These are phyloP conservation scores for Epinephelus awoara DNA, from an alignment of 2,797 vertebrate genomes.

Conservation along the genomic window DNA sequence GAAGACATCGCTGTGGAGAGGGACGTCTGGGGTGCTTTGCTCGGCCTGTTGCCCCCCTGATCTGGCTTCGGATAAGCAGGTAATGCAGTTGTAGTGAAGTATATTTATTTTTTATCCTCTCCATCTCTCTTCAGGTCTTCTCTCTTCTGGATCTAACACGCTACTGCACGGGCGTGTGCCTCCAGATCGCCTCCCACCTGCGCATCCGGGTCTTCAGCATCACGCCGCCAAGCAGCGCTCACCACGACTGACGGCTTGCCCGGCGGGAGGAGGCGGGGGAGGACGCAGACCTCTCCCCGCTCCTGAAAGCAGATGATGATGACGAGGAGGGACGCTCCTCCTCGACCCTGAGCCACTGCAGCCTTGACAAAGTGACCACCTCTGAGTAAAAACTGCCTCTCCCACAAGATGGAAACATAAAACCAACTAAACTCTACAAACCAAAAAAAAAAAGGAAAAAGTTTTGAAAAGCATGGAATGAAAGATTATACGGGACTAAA, in stretches of 20 bases:
- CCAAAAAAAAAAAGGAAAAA: slow-evolving; percentile 41
- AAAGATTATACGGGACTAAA: slow-evolving; percentile 6
- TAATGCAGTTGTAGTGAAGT: background rate
- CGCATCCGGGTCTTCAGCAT: slow-evolving; percentile 95
- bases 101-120: background rate
- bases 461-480: slow-evolving; percentile 45
- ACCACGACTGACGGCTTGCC: slow-evolving; percentile 93
- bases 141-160: slow-evolving; percentile 93
- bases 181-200: slow-evolving; percentile 96
- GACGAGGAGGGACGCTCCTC: slow-evolving; percentile 52
- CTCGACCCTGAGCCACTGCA: slow-evolving; percentile 78
- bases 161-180: slow-evolving; percentile 93
- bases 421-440: slow-evolving; percentile 45
- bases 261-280: slow-evolving; percentile 90
- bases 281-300: slow-evolving; percentile 73
- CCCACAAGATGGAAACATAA: slow-evolving; percentile 21
- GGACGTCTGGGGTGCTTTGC: no score
- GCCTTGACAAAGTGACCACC: slow-evolving; percentile 85
- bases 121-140: slow-evolving; percentile 84
- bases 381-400: slow-evolving; percentile 73
- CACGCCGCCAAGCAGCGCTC: slow-evolving; percentile 87
- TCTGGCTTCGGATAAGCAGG: no score
- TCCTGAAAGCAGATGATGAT: slow-evolving; percentile 86
- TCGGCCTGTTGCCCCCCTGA: no score
- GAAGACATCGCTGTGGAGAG: no score